These are phyloP conservation scores for Taenaris catops DNA, from an alignment of 2,888 invertebrate genomes.

Conservation along the genomic window DNA sequence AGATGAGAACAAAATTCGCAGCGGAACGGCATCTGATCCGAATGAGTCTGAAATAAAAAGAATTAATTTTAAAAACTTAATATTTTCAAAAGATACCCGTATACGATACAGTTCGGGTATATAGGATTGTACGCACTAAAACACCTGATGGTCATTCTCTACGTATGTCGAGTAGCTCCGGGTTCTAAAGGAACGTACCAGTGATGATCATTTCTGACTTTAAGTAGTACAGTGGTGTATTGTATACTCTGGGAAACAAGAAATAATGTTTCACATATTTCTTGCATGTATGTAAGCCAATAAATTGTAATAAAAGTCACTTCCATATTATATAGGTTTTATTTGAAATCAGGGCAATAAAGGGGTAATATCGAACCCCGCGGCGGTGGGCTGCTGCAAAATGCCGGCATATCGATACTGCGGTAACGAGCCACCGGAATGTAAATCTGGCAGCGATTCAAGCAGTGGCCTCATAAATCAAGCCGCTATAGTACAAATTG, in stretches of 20 bases:
- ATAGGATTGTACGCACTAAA: too few relatives aligned
- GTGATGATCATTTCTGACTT: too few relatives aligned
- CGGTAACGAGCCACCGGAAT: slow-evolving; percentile 11
- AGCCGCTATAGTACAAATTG: slow-evolving; percentile 30
- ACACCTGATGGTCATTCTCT: too few relatives aligned
- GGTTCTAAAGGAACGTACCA: too few relatives aligned
- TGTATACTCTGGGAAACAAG: not conserved
- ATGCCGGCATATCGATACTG: slow-evolving; percentile 11
- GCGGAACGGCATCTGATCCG: slow-evolving; percentile 94
- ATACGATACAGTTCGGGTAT: too few relatives aligned
- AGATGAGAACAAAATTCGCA: slow-evolving; percentile 95
- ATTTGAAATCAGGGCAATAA: slow-evolving; percentile 9
- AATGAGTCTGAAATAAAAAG: slow-evolving; percentile 89
- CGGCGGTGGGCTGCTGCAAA: slow-evolving; percentile 6
- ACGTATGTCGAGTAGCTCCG: too few relatives aligned
- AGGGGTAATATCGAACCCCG: slow-evolving; percentile 4
- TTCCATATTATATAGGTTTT: too few relatives aligned
- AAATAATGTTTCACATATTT: too few relatives aligned
- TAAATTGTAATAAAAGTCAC: too few relatives aligned
- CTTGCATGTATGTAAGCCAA: too few relatives aligned
- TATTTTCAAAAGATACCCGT: too few relatives aligned
- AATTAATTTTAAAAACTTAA: slow-evolving; percentile 19
- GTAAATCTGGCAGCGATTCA: slow-evolving; percentile 25
- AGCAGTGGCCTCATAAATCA: slow-evolving; percentile 33
- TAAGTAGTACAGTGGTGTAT: too few relatives aligned